These are phyloP conservation scores for Myripristis murdjan DNA, from an alignment of 2,797 vertebrate species.

Conservation along the genomic window DNA sequence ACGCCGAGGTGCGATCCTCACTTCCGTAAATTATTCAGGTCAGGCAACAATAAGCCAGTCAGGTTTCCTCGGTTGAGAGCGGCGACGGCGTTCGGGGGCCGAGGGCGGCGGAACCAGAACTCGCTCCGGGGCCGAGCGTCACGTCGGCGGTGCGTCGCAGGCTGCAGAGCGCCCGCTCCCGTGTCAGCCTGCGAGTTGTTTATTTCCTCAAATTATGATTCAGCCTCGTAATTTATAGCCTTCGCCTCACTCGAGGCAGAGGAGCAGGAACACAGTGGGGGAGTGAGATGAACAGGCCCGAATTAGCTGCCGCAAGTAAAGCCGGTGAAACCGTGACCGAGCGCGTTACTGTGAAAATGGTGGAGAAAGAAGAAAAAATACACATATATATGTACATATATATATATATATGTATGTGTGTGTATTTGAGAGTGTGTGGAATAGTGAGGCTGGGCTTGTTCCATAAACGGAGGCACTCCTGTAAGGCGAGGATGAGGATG, in stretches of 20 bases:
- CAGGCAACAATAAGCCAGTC: constrained; percentile 36
- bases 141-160: constrained; percentile 3
- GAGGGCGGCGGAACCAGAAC: constrained; percentile 18
- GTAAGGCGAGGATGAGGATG: too few relatives aligned
- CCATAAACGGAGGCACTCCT: too few relatives aligned
- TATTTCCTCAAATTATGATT: constrained; percentile 11
- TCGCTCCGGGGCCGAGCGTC: constrained; percentile 3
- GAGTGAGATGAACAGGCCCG: not conserved
- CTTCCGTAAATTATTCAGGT: constrained; percentile 68
- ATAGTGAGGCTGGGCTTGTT: too few relatives aligned
- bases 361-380: too few relatives aligned
- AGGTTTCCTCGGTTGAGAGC: constrained; percentile 16
- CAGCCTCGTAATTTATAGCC: not conserved
- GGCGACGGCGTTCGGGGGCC: constrained; percentile 4
- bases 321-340: too few relatives aligned
- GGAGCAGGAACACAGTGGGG: not conserved
- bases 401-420: too few relatives aligned
- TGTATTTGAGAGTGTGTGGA: too few relatives aligned
- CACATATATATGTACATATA: too few relatives aligned
- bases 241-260: not conserved
- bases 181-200: not conserved
- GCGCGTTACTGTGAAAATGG: too few relatives aligned
- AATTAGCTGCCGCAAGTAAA: not conserved
- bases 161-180: too few relatives aligned
- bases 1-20: constrained; percentile 67